These are phyloP conservation scores for Pimephales promelas DNA, from an alignment of 2,113 vertebrate species.

Conservation along the genomic window DNA sequence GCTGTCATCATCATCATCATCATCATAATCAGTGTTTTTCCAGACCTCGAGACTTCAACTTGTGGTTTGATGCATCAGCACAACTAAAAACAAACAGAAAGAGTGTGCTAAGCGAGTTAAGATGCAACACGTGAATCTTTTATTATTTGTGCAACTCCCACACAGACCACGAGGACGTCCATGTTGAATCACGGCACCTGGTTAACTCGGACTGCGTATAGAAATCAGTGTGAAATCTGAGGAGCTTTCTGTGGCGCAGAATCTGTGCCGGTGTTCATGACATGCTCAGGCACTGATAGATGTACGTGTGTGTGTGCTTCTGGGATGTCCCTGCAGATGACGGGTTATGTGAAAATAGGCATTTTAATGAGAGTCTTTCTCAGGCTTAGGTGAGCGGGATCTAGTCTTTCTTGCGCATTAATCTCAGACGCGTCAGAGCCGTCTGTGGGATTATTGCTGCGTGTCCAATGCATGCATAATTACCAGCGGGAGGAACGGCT, in stretches of 20 bases:
- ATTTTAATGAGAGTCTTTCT: background rate
- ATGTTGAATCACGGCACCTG: background rate
- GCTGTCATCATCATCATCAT: background rate
- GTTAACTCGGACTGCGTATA: too few species aligned
- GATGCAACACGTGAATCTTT: constrained; percentile 9
- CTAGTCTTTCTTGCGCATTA: constrained; percentile 1
- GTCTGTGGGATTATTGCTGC: background rate
- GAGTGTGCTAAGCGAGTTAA: background rate
- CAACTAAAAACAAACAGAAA: background rate
- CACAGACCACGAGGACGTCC: background rate
- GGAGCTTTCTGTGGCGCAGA: background rate
- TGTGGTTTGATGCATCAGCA: constrained; percentile 9
- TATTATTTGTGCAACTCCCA: constrained; percentile 1
- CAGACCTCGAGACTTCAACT: background rate
- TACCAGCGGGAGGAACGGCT: background rate
- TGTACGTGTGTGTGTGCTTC: background rate
- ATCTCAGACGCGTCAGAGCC: background rate
- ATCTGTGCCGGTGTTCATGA: background rate
- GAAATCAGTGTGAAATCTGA: background rate
- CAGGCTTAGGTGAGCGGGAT: background rate
- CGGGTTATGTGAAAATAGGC: background rate
- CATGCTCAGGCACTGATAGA: too few species aligned
- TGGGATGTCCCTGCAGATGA: background rate
- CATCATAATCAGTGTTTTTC: constrained; percentile 14
- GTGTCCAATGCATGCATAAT: background rate